Evolutionary conservation across 2,113 vertebrate genomes (phyloP), one percentile per base, ranked within the genome.

Genomic region (Nothocercus nigrocapillus): DNA sequence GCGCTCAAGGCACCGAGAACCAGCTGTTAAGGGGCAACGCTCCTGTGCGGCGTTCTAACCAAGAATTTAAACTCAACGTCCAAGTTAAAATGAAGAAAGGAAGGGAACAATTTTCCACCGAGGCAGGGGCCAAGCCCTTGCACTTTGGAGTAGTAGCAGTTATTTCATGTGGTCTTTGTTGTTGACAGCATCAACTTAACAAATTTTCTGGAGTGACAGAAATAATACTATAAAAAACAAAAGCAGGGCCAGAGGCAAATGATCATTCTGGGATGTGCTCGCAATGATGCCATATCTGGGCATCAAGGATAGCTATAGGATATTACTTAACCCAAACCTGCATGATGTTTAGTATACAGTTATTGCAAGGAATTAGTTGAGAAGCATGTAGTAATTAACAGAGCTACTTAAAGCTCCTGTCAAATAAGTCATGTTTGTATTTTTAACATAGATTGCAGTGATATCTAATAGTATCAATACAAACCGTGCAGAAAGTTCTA

Each of bases 1-100:
- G 38, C 30, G 62, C 24, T 73, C 56, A 83, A 82, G 53, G 22
- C 54, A 56, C 56, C 59, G 40, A 47, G 40, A 63, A 56, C 78
- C 66, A 25, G 82, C 64, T 42, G 25, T 68, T 72, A 88, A 90
- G 40, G 51, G 34, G 36, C 32, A 78, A 44, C 0, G 1, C 13
- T 82, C 70, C 59, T 82, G 25, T 44, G 54, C 34, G 67, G 8
- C 44, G 49, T 34, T 67, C 11, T 53, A 95, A 91, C 51, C 44
- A 78, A 73, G 68, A 94, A 90, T 64, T 81, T 88, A 84, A 88
- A 64, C 68, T 84, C 44, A 15, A 72, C 38, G 81, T 69, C 74
- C 85, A 25, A 80, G 63, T 83, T 56, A 94, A 96, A 88, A 83
- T 5, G 34, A 80, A 92, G 42, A 96, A 83, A 88, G 82, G 76